A percentile compares a stretch with the other conserved stretches of the same genome.
phyloP scores from a whole-genome alignment of 1,140 invertebrate genomes.

The Drosophila yakuba region DNA sequence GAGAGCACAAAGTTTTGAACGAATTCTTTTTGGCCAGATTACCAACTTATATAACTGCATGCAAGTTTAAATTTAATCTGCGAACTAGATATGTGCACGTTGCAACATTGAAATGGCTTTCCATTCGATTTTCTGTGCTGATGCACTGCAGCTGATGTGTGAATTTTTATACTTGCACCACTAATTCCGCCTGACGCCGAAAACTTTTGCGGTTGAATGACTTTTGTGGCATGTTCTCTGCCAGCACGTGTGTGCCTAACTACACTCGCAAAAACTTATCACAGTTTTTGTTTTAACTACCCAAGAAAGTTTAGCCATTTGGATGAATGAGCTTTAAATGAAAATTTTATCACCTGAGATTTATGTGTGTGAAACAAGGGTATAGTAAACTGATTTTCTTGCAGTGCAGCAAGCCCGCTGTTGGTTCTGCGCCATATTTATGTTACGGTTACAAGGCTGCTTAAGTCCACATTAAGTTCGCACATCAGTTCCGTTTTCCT shows the following conservation, averaged over 20 bases:
- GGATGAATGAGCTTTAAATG: too few species aligned
- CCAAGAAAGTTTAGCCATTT: too few species aligned
- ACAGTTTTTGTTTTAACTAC: background rate
- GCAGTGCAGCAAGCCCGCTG: slow-evolving; percentile 28
- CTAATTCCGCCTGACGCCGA: slow-evolving; percentile 57
- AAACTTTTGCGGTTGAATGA: slow-evolving; percentile 73
- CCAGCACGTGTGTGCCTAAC: slow-evolving; percentile 7
- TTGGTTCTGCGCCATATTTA: slow-evolving; percentile 67
- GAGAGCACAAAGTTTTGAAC: background rate
- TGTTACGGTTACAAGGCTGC: slow-evolving; percentile 75
- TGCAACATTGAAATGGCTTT: slow-evolving; percentile 2
- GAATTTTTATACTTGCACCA: slow-evolving; percentile 47
- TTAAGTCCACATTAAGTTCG: slow-evolving; percentile 49
- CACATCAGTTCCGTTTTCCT: slow-evolving; percentile 38
- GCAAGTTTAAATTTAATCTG: slow-evolving; percentile 1
- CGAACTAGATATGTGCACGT: background rate
- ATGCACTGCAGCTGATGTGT: slow-evolving; percentile 43
- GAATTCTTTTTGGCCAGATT: background rate
- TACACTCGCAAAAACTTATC: background rate
- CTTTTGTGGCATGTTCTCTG: slow-evolving; percentile 61
- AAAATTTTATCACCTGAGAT: too few species aligned
- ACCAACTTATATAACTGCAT: background rate
- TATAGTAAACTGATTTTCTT: background rate
- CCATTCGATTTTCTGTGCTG: slow-evolving; percentile 5
- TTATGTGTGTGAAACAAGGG: too few species aligned